Evolutionary conservation across 1,140 invertebrate genomes (phyloP), one percentile per base, ranked within the genome.

Genomic region (Drosophila equinoxialis): DNA sequence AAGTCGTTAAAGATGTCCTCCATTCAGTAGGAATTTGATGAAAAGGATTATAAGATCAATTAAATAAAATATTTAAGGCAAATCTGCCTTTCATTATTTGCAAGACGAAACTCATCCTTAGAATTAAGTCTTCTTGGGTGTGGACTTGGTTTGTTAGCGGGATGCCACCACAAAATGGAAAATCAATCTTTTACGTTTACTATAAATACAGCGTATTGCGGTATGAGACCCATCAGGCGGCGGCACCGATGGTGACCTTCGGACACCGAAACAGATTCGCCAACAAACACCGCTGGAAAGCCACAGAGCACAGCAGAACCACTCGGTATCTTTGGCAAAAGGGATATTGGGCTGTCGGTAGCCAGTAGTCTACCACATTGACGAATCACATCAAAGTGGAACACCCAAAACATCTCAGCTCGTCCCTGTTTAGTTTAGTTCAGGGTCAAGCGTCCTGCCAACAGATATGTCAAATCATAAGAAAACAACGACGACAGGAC

Each of bases 371-470:
- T 78, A 91, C 89, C 89, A 71, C 89, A 91, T 70, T 91, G 89
- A 91, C 89, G 89, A 91, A 91, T 91, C 80, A 85, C 74, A 91
- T 91, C 89, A 90, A 90, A 91, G 89, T 90, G 89, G 89, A 90
- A 90, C 87, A 82, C 72, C 45, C 59, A 70, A 73, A 6, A 10
- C 10, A 37, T 37, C 10, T 37, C 7, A 20, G 42, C 20, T 33
- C 30, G 6, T 30, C 30, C 30, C 6, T 30, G 30, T 30, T 6
- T 30, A 30, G 30, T 30, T 30, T n/a, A 11, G 7, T 67, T 76
- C 78, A 84, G 78, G 77, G 87, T 77, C 77, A 79, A 74, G 70
- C 68, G 54, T 73, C 75, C 71, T 77, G 85, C 77, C 80, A 89
- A 87, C 76, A 87, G 74, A 87, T 81, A 89, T 90, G 85, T 90